phyloP scores from a whole-genome alignment of 2,113 vertebrate species.

The Periophthalmus modestus region DNA sequence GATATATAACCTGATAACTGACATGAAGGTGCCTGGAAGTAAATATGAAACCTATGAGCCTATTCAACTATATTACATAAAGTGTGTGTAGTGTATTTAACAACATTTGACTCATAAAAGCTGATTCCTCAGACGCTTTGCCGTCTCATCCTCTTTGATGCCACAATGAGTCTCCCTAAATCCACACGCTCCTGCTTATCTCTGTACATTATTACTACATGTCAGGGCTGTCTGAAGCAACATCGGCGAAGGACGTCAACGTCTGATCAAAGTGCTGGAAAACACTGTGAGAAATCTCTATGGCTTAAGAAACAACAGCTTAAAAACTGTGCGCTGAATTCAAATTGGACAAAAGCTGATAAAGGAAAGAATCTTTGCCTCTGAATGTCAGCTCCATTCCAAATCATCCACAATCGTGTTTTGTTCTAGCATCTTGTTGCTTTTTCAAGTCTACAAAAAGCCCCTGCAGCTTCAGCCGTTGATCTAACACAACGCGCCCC shows the following conservation, averaged over 20 bases:
- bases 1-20: too few species aligned
- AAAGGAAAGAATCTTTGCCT: conserved; percentile 14
- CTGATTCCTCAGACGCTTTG: neutral
- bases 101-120: neutral
- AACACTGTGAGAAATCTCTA: conserved; percentile 29
- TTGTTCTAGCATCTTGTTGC: conserved; percentile 21
- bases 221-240: conserved; percentile 16
- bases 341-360: conserved; percentile 26
- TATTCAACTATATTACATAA: too few species aligned
- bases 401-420: conserved; percentile 16
- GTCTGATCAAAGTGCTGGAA: conserved; percentile 57
- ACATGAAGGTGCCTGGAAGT: too few species aligned
- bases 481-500: neutral
- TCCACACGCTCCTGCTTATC: conserved; percentile 36
- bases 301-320: conserved; percentile 27
- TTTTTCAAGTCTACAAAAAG: conserved; percentile 1
- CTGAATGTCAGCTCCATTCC: conserved; percentile 10
- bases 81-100: neutral
- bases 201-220: conserved; percentile 34
- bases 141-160: neutral
- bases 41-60: too few species aligned
- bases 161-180: conserved; percentile 36
- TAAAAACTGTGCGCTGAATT: conserved; percentile 36
- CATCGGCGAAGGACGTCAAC: conserved; percentile 31
- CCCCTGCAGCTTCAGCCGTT: conserved; percentile 1